These are phyloP conservation scores for Acheta domesticus DNA, from an alignment of 2,888 invertebrate genomes.

Conservation along the genomic window DNA sequence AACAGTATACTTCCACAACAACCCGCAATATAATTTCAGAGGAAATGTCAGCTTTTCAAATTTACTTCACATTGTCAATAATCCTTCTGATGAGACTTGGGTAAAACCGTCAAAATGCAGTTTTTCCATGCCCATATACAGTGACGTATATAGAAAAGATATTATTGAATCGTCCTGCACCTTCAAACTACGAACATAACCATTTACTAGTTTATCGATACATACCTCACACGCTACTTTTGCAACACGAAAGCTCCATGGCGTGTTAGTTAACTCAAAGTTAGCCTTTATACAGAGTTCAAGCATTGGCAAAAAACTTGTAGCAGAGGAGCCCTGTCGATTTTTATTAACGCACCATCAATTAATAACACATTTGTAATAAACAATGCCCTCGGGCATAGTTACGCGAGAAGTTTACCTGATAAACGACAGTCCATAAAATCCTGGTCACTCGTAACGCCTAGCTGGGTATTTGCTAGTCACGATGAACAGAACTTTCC, in stretches of 20 bases:
- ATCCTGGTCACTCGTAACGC: too few species aligned
- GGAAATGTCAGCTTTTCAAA: too few species aligned
- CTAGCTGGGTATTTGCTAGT: too few species aligned
- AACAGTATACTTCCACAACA: too few species aligned
- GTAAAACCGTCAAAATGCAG: too few species aligned
- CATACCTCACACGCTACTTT: neutral
- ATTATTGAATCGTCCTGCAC: constrained; percentile 18
- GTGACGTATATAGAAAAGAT: too few species aligned
- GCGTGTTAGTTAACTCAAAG: neutral
- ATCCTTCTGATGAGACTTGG: too few species aligned
- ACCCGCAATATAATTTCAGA: too few species aligned
- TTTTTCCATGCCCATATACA: too few species aligned
- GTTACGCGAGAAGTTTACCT: neutral
- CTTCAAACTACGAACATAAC: neutral
- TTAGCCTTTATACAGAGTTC: neutral
- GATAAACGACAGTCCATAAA: neutral
- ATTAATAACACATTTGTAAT: neutral
- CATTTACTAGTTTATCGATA: neutral
- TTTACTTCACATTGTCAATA: too few species aligned
- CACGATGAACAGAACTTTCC: too few species aligned
- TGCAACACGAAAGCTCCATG: constrained; percentile 1
- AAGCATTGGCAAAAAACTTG: constrained; percentile 4
- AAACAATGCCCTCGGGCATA: neutral
- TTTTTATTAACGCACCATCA: neutral
- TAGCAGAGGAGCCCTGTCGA: constrained; percentile 1